Conservation (phyloP, 2,888 invertebrate genomes). For the Epistrophe grossulariae region DNA sequence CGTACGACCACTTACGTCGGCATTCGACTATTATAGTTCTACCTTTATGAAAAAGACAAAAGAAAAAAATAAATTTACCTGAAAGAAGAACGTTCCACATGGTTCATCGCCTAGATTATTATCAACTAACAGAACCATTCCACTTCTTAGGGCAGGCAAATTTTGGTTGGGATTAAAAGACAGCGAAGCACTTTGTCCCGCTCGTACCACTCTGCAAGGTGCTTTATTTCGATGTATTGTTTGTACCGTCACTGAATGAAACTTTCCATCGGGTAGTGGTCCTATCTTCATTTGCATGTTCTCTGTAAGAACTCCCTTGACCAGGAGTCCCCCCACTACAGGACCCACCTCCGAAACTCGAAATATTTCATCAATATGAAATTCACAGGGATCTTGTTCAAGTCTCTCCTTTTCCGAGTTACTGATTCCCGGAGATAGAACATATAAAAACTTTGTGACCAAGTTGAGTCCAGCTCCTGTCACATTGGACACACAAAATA, state of each 20-base stretch:
- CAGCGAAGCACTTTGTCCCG: constrained; percentile 95
- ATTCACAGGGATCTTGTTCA: constrained; percentile 91
- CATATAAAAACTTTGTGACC: constrained; percentile 93
- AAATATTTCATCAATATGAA: constrained; percentile 97
- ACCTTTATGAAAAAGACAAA: too few species aligned
- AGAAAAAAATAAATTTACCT: constrained; percentile 82
- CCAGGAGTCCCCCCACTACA: constrained; percentile 93
- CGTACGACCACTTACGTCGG: too few species aligned
- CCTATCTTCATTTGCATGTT: constrained; percentile 91
- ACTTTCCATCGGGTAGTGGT: constrained; percentile 91
- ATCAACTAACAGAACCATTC: constrained; percentile 92
- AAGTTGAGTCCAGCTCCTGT: constrained; percentile 93
- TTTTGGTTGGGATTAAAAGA: constrained; percentile 84
- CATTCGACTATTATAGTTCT: too few species aligned
- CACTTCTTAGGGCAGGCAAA: constrained; percentile 88
- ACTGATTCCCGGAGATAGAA: constrained; percentile 89
- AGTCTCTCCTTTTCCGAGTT: constrained; percentile 88
- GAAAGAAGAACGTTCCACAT: constrained; percentile 87
- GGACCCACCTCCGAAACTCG: constrained; percentile 92
- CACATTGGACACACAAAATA: constrained; percentile 96
- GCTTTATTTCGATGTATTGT: constrained; percentile 97
- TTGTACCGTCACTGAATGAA: constrained; percentile 89
- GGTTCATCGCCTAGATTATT: constrained; percentile 84
- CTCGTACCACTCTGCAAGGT: constrained; percentile 93
- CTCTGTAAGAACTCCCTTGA: constrained; percentile 93